Conservation (phyloP, 2,113 vertebrate species). For the Speoplatyrhinus poulsoni region DNA sequence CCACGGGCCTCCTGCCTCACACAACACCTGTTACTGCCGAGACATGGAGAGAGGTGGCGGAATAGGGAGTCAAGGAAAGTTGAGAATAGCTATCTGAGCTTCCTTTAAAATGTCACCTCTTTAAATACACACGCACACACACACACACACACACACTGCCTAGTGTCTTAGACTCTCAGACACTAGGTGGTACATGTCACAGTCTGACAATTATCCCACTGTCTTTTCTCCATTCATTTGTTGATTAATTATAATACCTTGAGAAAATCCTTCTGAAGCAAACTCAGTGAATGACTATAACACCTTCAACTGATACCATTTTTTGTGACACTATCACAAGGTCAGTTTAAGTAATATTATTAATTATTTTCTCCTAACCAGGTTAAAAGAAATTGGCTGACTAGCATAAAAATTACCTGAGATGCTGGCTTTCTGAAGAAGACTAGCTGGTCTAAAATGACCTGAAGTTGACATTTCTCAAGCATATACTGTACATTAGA, state of each 20-base stretch:
- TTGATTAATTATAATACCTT: too few relatives aligned
- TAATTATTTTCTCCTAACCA: conserved; percentile 17
- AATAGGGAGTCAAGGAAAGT: conserved; percentile 22
- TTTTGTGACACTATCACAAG: too few relatives aligned
- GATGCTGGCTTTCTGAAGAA: too few relatives aligned
- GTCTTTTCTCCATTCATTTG: too few relatives aligned
- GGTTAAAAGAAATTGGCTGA: conserved; percentile 49
- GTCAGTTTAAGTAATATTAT: too few relatives aligned
- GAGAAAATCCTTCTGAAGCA: too few relatives aligned
- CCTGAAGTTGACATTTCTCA: conserved; percentile 54
- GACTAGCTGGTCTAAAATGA: conserved; percentile 34
- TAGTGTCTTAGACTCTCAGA: too few relatives aligned
- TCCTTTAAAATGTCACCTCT: conserved; percentile 19
- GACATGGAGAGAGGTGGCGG: conserved; percentile 28
- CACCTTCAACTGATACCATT: too few relatives aligned
- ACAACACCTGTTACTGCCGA: conserved; percentile 67
- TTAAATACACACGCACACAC: conserved; percentile 2
- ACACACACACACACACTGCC: conserved; percentile 3
- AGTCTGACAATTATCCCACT: too few relatives aligned
- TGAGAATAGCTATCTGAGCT: conserved; percentile 33
- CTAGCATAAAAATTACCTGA: conserved; percentile 23
- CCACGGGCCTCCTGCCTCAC: conserved; percentile 48
- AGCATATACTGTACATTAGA: conserved; percentile 30
- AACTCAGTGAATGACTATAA: too few relatives aligned
- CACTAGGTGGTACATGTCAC: too few relatives aligned